Percentiles rank a stretch among this genome's conserved stretches.
phyloP scores from a whole-genome alignment of 1,140 invertebrate genomes.

The Leptoteleia sp. region DNA sequence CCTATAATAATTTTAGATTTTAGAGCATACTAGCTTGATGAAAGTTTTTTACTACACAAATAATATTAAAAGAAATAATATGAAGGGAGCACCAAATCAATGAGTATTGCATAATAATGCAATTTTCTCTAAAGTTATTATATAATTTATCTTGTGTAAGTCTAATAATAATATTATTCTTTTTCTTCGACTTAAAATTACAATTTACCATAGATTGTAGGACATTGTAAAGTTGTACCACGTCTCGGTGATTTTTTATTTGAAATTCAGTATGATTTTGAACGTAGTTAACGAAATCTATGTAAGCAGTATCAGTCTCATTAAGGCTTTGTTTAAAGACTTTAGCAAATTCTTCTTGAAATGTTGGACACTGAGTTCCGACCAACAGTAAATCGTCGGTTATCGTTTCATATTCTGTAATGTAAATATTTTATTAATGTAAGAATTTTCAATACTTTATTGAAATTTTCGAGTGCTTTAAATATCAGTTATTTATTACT shows the following conservation, averaged over 20 bases:
- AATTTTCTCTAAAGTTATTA: no score
- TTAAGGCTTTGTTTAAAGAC: constrained; percentile 27
- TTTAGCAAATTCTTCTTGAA: constrained; percentile 51
- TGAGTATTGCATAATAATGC: no score
- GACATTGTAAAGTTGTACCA: constrained; percentile 66
- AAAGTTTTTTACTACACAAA: no score
- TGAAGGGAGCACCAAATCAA: no score
- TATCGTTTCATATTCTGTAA: constrained; percentile 67
- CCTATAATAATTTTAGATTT: constrained; percentile 59
- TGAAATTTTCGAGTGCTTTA: no score
- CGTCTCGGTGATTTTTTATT: constrained; percentile 62
- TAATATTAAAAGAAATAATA: no score
- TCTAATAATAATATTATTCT: no score
- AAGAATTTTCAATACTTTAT: no score
- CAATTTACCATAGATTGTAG: constrained; percentile 69
- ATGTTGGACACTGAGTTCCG: constrained; percentile 73
- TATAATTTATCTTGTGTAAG: no score
- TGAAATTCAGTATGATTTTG: constrained; percentile 58
- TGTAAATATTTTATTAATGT: not conserved
- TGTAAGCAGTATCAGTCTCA: constrained; percentile 29
- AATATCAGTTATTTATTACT: no score
- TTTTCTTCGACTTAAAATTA: no score
- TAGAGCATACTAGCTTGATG: no score
- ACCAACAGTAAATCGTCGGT: constrained; percentile 70
- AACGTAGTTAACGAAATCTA: constrained; percentile 62